phyloP scores from a whole-genome alignment of 1,140 invertebrate genomes.

The Atta colombica region DNA sequence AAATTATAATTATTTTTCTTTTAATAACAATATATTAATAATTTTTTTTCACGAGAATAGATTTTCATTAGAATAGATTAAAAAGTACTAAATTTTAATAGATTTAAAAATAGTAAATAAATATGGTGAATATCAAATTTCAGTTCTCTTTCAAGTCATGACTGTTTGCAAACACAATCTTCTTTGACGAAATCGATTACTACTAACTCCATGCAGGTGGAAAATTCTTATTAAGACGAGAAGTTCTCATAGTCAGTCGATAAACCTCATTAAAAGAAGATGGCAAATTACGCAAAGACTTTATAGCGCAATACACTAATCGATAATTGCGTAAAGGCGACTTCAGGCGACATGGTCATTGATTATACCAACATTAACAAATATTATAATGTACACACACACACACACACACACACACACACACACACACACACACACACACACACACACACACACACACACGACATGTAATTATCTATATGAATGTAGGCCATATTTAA shows the following conservation, averaged over 20 bases:
- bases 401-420: too few relatives aligned
- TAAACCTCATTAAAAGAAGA: conserved; percentile 37
- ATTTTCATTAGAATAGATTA: too few relatives aligned
- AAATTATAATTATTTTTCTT: not conserved
- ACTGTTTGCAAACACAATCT: conserved; percentile 7
- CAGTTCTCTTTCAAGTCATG: not conserved
- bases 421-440: too few relatives aligned
- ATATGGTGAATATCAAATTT: not conserved
- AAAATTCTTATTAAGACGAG: conserved; percentile 46
- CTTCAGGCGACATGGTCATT: too few relatives aligned
- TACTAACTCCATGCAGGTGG: not conserved
- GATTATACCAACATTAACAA: too few relatives aligned
- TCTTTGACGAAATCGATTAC: conserved; percentile 21
- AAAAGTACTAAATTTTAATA: not conserved
- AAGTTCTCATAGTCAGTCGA: not conserved
- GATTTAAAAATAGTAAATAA: not conserved
- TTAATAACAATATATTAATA: not conserved
- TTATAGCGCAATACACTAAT: conserved; percentile 15
- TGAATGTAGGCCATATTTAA: too few relatives aligned
- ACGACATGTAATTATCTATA: too few relatives aligned
- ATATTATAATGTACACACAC: too few relatives aligned
- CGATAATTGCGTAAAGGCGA: conserved; percentile 11
- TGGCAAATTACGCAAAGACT: conserved; percentile 29
- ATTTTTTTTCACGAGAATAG: too few relatives aligned
- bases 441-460: too few relatives aligned